Evolutionary conservation across 2,797 vertebrate species (phyloP).

Genomic region (Phaenicophaeus curvirostris): DNA sequence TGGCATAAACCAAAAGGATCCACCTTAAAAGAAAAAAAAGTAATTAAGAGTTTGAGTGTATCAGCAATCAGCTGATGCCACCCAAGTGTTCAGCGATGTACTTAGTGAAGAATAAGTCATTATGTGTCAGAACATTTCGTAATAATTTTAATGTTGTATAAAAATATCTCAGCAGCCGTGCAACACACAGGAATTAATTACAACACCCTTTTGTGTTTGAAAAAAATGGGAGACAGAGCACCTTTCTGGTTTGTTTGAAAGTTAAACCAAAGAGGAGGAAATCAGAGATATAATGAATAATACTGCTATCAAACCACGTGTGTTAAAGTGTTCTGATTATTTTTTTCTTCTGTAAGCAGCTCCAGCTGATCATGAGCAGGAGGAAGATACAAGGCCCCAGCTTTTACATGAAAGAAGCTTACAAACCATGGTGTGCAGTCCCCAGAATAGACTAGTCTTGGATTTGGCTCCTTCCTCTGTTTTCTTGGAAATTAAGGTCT

Average conservation of each 20-base stretch:
- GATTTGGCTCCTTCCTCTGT: not conserved
- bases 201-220: constrained; percentile 16
- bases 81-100: constrained; percentile 36
- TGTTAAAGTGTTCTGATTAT: not conserved
- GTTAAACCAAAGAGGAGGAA: not conserved
- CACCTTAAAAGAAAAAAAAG: not conserved
- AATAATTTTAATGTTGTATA: constrained; percentile 56
- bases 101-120: constrained; percentile 35
- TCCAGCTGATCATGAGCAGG: not conserved
- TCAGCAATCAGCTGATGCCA: constrained; percentile 56
- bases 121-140: constrained; percentile 46
- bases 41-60: not conserved
- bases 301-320: not conserved
- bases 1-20: not conserved
- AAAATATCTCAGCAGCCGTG: constrained; percentile 31
- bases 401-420: not conserved
- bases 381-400: not conserved
- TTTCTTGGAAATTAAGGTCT: not conserved
- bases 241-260: constrained; percentile 11
- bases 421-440: not conserved
- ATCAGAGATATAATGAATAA: not conserved
- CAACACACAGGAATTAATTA: constrained; percentile 44
- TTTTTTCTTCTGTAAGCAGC: not conserved
- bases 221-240: constrained; percentile 10
- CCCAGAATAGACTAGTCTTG: not conserved